These are phyloP conservation scores for Jaculus jaculus DNA, from an alignment of 2,113 vertebrate genomes.

Conservation along the genomic window DNA sequence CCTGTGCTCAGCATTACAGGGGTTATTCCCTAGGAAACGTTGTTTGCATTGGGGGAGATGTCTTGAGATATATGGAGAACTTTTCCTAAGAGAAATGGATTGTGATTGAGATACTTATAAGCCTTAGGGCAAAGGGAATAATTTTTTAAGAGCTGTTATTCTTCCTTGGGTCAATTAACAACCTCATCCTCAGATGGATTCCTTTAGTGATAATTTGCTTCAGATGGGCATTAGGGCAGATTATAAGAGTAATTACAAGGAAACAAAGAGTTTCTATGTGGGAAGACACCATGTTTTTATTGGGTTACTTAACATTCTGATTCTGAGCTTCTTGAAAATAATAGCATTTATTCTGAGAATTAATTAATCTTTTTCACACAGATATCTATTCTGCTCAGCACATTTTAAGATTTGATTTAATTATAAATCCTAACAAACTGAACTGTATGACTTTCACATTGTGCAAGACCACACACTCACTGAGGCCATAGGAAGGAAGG, in stretches of 20 bases:
- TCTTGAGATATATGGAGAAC: background rate
- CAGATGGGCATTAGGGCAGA: background rate
- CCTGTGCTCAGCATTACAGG: background rate
- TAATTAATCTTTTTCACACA: background rate
- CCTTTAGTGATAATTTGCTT: background rate
- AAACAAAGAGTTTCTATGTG: background rate
- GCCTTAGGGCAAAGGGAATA: background rate
- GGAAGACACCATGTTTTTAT: background rate
- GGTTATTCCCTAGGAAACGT: background rate
- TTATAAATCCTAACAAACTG: background rate
- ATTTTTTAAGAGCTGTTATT: background rate
- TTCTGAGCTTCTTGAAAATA: background rate
- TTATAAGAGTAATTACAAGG: background rate
- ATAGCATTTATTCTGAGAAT: background rate
- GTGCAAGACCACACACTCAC: constrained; percentile 63
- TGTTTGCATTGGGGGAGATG: background rate
- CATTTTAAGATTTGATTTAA: constrained; percentile 43
- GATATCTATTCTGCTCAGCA: background rate
- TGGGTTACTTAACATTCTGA: no score
- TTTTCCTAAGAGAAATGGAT: background rate
- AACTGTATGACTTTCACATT: background rate
- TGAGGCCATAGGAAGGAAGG: background rate
- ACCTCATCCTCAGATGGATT: background rate
- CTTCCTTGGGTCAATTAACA: background rate
- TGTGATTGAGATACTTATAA: background rate